Evolutionary conservation across 2,113 vertebrate species (phyloP), one percentile per base, ranked within the genome.

Genomic region (Aegithalos caudatus): DNA sequence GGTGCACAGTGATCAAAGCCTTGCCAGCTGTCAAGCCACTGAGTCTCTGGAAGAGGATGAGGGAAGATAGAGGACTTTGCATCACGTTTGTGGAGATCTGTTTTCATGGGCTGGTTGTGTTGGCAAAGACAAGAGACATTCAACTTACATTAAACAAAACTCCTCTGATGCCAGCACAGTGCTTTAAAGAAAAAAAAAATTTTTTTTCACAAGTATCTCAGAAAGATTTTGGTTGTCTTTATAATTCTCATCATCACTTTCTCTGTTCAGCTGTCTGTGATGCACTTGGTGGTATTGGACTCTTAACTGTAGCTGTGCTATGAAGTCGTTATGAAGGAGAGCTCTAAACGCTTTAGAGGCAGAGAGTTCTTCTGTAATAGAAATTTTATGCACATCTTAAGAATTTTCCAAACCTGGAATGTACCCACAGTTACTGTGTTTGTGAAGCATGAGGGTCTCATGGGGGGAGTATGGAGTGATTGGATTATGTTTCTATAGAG

Each of bases 61-160:
- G 51, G 86, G 56, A 88, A 40, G 48, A 37, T 2, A 10, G 60
- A 37, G 11, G 15, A 25, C 37, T 88, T 87, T 7, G 35, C 29
- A 9, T 61, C 0, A 0, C 2, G 3, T 37, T 44, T 35, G n/a
- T n/a, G 71, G 62, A 69, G 66, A 15, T 56, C 44, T 70, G 6
- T 37, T 35, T 60, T 23, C 28, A 14, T 13, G 29, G 65, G 3
- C 27, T 42, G 44, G 8, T 22, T 31, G 7, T 57, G 4, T 35
- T 71, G 50, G 28, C 1, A 33, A 73, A 61, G 44, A 19, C 13
- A 31, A 35, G 40, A 81, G 48, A 18, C 38, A 3, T 83, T 51
- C 65, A 19, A 0, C 37, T 62, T 48, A 4, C 1, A 14, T n/a
- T 9, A 7, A 82, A 29, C 14, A 8, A 12, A 57, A 53, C 51